These are phyloP conservation scores for Taphrorychus bicolor DNA, from an alignment of 2,888 invertebrate species.

Conservation along the genomic window DNA sequence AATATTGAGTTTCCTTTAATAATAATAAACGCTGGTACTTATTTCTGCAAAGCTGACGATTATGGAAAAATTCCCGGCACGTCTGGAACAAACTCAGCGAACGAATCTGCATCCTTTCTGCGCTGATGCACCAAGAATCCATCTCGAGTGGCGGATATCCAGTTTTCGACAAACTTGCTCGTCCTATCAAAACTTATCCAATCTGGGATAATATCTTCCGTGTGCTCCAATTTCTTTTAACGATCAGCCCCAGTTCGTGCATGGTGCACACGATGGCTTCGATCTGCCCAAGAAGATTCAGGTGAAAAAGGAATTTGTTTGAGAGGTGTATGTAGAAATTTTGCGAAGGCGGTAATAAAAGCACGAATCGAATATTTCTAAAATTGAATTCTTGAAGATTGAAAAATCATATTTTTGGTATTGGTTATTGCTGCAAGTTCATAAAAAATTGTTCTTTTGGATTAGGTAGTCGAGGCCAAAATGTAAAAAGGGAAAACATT, in stretches of 20 bases:
- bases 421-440: too few species aligned
- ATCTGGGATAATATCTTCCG: constrained; percentile 37
- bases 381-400: too few species aligned
- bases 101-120: constrained; percentile 13
- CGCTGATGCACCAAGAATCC: constrained; percentile 28
- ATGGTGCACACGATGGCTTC: neutral
- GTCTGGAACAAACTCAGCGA: constrained; percentile 23
- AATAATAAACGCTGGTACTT: too few species aligned
- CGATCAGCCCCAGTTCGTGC: constrained; percentile 21
- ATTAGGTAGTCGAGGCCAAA: too few species aligned
- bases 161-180: constrained; percentile 39
- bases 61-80: constrained; percentile 16
- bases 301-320: neutral
- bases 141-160: constrained; percentile 24
- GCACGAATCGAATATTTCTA: too few species aligned
- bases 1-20: too few species aligned
- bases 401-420: too few species aligned
- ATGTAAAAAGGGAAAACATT: too few species aligned
- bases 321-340: too few species aligned
- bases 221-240: constrained; percentile 38
- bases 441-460: too few species aligned
- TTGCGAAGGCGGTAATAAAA: too few species aligned
- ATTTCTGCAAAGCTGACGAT: neutral
- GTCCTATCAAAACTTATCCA: constrained; percentile 41
- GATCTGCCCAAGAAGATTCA: neutral